phyloP scores from a whole-genome alignment of 2,797 vertebrate species.

The Eulemur rubriventer region DNA sequence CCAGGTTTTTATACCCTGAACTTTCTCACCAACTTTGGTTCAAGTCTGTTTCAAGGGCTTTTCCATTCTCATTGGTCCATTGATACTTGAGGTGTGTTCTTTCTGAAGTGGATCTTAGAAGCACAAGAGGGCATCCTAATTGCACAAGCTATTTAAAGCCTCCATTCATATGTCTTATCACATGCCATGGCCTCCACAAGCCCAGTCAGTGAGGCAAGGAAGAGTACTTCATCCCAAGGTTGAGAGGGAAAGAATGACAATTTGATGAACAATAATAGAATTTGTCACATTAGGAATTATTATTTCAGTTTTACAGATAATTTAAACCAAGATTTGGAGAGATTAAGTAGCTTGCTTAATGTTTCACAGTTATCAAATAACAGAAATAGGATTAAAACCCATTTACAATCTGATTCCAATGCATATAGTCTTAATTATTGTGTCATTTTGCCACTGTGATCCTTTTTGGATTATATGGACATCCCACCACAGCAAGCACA shows the following conservation, averaged over 20 bases:
- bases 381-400: neutral
- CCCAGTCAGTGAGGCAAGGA: neutral
- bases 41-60: neutral
- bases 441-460: neutral
- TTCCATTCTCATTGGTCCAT: neutral
- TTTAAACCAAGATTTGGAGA: neutral
- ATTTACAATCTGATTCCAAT: neutral
- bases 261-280: neutral
- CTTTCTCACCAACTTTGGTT: neutral
- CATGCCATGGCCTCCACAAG: neutral
- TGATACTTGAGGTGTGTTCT: neutral
- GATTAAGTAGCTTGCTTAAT: neutral
- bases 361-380: neutral
- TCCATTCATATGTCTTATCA: neutral
- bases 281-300: neutral
- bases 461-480: neutral
- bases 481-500: neutral
- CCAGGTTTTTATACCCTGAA: neutral
- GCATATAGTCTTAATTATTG: neutral
- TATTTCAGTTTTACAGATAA: neutral
- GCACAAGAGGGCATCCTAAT: neutral
- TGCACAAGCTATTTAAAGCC: neutral
- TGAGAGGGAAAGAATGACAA: neutral
- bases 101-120: neutral
- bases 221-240: neutral